Conservation (phyloP, 1,140 invertebrate genomes). For the Coelopa frigida region DNA sequence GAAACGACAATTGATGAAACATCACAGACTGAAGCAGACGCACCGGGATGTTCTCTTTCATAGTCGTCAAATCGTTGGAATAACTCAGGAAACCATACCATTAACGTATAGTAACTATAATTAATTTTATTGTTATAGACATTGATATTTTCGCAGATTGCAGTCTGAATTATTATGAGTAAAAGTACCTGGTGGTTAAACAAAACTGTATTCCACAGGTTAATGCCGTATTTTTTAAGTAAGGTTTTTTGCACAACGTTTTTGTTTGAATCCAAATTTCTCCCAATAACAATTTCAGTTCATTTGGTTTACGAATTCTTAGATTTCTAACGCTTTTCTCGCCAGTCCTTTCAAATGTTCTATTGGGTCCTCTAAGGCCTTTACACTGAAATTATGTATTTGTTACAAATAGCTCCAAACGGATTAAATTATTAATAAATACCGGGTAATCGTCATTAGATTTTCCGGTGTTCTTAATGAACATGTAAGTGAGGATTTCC, state of each 20-base stretch:
- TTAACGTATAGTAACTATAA: slow-evolving; percentile 68
- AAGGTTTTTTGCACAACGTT: slow-evolving; percentile 60
- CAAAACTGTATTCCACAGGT: slow-evolving; percentile 71
- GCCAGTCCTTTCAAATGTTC: slow-evolving; percentile 2
- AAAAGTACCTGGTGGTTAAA: slow-evolving; percentile 62
- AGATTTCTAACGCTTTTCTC: slow-evolving; percentile 14
- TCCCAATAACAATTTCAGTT: slow-evolving; percentile 18
- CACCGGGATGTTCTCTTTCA: slow-evolving; percentile 54
- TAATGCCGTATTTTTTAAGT: slow-evolving; percentile 62
- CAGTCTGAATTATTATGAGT: slow-evolving; percentile 62
- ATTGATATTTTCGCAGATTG: slow-evolving; percentile 59
- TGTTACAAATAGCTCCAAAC: too few relatives aligned
- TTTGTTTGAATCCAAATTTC: slow-evolving; percentile 47
- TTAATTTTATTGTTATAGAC: slow-evolving; percentile 15
- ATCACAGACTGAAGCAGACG: slow-evolving; percentile 62
- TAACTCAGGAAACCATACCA: slow-evolving; percentile 78
- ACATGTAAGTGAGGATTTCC: slow-evolving; percentile 60
- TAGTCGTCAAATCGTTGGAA: slow-evolving; percentile 68
- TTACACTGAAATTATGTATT: slow-evolving; percentile 16
- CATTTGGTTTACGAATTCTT: slow-evolving; percentile 17
- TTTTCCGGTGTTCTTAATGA: slow-evolving; percentile 61
- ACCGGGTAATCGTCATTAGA: slow-evolving; percentile 47
- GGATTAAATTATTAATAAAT: slow-evolving; percentile 26
- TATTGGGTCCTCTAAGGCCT: slow-evolving; percentile 13
- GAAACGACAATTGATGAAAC: slow-evolving; percentile 57